Evolutionary conservation across 2,113 vertebrate species (phyloP).

Genomic region (Vombatus ursinus): DNA sequence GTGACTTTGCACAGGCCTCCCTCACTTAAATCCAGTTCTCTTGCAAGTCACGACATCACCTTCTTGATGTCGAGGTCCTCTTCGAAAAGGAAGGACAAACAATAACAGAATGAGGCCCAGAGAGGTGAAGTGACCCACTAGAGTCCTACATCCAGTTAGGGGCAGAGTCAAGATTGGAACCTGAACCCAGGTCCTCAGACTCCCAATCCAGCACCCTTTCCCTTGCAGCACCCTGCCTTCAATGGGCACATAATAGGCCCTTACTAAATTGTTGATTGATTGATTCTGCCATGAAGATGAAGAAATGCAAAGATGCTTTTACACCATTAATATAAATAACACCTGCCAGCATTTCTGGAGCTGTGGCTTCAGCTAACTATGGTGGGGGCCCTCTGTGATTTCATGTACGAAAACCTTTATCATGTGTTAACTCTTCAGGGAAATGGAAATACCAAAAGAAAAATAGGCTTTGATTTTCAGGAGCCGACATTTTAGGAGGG

Average conservation of each 20-base stretch:
- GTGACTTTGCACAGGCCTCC: too few relatives aligned
- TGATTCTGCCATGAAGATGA: neutral
- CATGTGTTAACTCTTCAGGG: neutral
- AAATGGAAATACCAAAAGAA: neutral
- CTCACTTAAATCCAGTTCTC: too few relatives aligned
- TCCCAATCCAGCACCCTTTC: neutral
- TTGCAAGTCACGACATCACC: too few relatives aligned
- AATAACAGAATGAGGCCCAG: neutral
- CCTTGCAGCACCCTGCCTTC: neutral
- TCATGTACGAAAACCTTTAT: neutral
- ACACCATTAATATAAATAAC: neutral
- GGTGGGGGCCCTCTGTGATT: too few relatives aligned
- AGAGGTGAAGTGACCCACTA: neutral
- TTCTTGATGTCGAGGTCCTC: too few relatives aligned
- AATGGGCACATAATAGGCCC: neutral
- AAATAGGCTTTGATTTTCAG: neutral
- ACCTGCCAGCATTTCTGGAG: neutral
- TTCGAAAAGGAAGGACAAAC: too few relatives aligned
- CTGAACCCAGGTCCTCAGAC: neutral
- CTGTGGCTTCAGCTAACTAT: neutral
- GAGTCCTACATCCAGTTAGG: conserved; percentile 12
- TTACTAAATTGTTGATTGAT: neutral
- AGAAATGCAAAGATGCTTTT: neutral
- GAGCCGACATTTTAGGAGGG: neutral
- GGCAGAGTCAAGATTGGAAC: neutral